Evolutionary conservation across 2,888 invertebrate genomes (phyloP).

Genomic region (Leucophenga montana): DNA sequence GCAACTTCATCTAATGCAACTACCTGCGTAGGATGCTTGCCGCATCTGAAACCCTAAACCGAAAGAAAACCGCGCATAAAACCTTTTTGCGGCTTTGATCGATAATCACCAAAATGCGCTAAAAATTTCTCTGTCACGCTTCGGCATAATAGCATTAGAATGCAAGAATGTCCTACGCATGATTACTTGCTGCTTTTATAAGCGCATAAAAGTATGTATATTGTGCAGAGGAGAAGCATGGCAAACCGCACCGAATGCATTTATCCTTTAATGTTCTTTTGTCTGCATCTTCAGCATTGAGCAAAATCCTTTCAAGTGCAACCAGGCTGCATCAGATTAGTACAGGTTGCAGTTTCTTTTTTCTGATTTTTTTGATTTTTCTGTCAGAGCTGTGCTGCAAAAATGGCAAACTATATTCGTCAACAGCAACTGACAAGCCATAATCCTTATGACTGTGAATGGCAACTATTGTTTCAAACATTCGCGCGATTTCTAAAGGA

Average conservation of each 20-base stretch:
- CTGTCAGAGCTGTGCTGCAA: no score
- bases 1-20: conserved; percentile 7
- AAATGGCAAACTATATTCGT: not conserved
- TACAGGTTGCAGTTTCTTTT: conserved; percentile 51
- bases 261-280: conserved; percentile 66
- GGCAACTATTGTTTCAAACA: not conserved
- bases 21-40: conserved; percentile 60
- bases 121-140: conserved; percentile 53
- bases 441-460: not conserved
- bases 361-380: conserved; percentile 52
- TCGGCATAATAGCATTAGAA: conserved; percentile 58
- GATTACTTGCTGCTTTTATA: conserved; percentile 39
- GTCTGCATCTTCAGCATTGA: conserved; percentile 46
- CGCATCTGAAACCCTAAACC: not conserved
- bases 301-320: conserved; percentile 65
- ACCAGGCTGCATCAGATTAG: conserved; percentile 65
- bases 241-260: conserved; percentile 36
- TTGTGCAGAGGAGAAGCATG: conserved; percentile 31
- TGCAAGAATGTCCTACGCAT: conserved; percentile 32
- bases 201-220: conserved; percentile 15
- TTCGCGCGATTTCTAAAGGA: not conserved
- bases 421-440: not conserved
- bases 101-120: conserved; percentile 59
- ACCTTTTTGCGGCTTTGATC: conserved; percentile 62
- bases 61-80: conserved; percentile 21